Base-by-base conservation (phyloP, 2,797 vertebrate species). In the Gallirallus australis region DNA sequence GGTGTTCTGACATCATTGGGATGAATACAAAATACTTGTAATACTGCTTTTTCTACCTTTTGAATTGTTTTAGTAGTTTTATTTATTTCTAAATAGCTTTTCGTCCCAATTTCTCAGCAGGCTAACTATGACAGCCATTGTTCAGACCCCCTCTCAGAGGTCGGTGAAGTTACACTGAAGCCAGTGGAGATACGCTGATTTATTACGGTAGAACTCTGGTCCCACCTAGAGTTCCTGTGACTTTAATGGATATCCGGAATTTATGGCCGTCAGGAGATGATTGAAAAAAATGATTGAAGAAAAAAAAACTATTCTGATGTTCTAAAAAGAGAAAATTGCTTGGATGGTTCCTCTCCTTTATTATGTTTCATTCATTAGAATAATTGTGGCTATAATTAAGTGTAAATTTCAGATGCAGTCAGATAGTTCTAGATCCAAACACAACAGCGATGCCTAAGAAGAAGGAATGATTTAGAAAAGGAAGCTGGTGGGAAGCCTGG, bases 331-430 rank as follows among this genome's bases (percentile, higher is more conserved):
- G 82, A 95, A 90, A 82, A 90, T 61, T 64, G 31, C 60, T 82
- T 12, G 7, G 23, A 70, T 91, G 45, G 31, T 82, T 94, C 56
- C 40, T 79, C 30, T 77, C 17, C 54, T 91, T 82, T 78, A 12
- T 79, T 84, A 52, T 88, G 57, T 82, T 94, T 92, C 90, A 84
- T 94, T 94, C 72, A 93, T 89, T 23, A 77, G 69, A 40, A 52
- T 94, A 90, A 93, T 90, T 92, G 77, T 21, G 42, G 30, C 27
- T 68, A 9, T 93, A 94, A 94, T 96, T 86, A 94, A 86, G 95
- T 82, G 94, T 84, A 93, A 77, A 95, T 90, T 94, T 84, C 61
- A 82, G 64, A 71, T 80, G 68, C 66, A 93, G 87, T 71, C 81
- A 84, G 48, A 39, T 94, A 45, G 33, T 85, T 93, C 54, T 80